A percentile compares a stretch with the other conserved stretches of the same genome.
Conservation (phyloP, 2,888 invertebrate species). For the Eupithecia dodoneata region DNA sequence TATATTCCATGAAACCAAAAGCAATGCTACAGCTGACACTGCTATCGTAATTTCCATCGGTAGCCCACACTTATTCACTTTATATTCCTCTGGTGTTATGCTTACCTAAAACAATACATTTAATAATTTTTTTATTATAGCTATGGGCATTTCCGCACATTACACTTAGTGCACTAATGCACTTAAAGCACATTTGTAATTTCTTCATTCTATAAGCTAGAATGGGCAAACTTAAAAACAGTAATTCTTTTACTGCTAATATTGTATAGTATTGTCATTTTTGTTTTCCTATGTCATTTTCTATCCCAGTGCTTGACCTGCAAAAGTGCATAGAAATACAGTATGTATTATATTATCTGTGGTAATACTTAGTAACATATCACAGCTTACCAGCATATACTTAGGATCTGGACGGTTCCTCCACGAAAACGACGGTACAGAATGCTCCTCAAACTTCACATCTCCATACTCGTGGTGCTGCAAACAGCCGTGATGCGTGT, state of each 20-base stretch:
- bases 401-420: conserved; percentile 96
- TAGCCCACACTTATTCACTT: conserved; percentile 67
- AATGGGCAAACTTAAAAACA: not conserved
- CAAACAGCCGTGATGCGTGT: conserved; percentile 96
- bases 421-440: conserved; percentile 98
- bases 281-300: no score
- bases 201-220: not conserved
- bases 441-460: conserved; percentile 87
- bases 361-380: not conserved
- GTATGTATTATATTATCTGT: no score
- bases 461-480: conserved; percentile 69
- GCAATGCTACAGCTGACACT: conserved; percentile 58
- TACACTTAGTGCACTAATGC: not conserved
- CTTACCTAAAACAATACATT: conserved; percentile 58
- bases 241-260: no score
- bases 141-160: not conserved
- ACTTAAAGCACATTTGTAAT: not conserved
- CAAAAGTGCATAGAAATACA: no score
- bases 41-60: conserved; percentile 68
- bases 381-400: conserved; percentile 90
- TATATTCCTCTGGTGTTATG: conserved; percentile 61
- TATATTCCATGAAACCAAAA: conserved; percentile 35
- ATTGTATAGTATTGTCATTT: not conserved
- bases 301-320: not conserved
- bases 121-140: not conserved